Conservation (phyloP, 2,797 vertebrate genomes). For the Periparus ater region DNA sequence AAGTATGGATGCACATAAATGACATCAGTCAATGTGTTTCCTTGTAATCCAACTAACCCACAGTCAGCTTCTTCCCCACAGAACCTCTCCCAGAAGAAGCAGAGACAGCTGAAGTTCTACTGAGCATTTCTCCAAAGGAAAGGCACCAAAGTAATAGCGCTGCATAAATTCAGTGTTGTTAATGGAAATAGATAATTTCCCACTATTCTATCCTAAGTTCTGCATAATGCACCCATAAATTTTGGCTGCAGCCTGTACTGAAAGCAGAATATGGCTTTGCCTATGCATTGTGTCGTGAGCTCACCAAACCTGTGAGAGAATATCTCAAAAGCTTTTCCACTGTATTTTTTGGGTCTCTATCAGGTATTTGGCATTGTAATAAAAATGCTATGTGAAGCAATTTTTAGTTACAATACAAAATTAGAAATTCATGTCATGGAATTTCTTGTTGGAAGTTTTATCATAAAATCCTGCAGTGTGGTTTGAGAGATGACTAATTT, state of each 20-base stretch:
- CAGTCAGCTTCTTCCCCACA: background rate
- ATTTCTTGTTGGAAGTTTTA: background rate
- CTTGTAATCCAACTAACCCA: background rate
- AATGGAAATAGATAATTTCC: conserved; percentile 6
- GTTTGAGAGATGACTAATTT: background rate
- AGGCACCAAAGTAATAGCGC: background rate
- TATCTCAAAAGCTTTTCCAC: background rate
- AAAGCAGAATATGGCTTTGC: background rate
- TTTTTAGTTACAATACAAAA: background rate
- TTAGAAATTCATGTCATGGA: background rate
- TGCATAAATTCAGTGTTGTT: background rate
- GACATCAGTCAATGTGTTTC: background rate
- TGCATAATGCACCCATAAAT: conserved; percentile 6
- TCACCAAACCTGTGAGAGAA: background rate
- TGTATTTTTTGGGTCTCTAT: background rate
- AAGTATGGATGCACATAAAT: background rate
- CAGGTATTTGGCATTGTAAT: background rate
- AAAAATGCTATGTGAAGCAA: background rate
- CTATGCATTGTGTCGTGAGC: background rate
- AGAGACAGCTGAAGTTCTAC: background rate
- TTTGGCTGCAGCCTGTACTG: background rate
- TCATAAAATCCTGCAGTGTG: background rate
- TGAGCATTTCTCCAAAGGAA: background rate
- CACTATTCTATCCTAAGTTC: background rate
- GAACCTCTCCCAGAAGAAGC: background rate